phyloP scores from a whole-genome alignment of 2,113 vertebrate species.

The Rhinoptilus africanus region DNA sequence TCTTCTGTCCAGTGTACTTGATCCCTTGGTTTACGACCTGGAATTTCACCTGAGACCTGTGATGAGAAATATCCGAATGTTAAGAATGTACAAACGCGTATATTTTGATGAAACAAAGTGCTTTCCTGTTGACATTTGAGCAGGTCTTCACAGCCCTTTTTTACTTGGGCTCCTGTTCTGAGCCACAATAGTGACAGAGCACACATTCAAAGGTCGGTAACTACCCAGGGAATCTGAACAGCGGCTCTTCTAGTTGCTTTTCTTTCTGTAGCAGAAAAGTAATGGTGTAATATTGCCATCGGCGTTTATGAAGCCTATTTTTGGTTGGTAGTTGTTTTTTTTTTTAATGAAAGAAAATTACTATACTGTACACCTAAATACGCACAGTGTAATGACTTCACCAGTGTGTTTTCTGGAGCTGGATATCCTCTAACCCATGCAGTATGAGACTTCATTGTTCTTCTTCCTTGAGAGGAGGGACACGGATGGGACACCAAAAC shows the following conservation, averaged over 20 bases:
- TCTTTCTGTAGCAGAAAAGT: neutral
- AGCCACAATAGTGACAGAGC: neutral
- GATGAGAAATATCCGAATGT: neutral
- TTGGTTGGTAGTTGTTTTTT: neutral
- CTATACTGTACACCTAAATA: neutral
- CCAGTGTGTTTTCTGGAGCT: neutral
- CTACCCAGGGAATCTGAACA: neutral
- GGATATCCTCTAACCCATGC: neutral
- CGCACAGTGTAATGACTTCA: neutral
- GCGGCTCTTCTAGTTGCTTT: neutral
- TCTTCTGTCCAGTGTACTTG: neutral
- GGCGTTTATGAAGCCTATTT: neutral
- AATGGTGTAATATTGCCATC: neutral
- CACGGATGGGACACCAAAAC: neutral
- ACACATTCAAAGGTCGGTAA: neutral
- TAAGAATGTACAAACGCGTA: neutral
- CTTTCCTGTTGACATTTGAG: neutral
- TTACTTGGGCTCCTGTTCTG: neutral
- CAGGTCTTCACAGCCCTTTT: neutral
- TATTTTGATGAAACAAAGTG: neutral
- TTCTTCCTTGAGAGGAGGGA: neutral
- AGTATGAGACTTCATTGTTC: neutral
- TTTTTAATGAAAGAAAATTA: neutral
- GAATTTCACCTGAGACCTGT: neutral
- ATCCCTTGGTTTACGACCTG: neutral